These are phyloP conservation scores for Nannobrachium achirus DNA, from an alignment of 2,113 vertebrate species.

Conservation along the genomic window DNA sequence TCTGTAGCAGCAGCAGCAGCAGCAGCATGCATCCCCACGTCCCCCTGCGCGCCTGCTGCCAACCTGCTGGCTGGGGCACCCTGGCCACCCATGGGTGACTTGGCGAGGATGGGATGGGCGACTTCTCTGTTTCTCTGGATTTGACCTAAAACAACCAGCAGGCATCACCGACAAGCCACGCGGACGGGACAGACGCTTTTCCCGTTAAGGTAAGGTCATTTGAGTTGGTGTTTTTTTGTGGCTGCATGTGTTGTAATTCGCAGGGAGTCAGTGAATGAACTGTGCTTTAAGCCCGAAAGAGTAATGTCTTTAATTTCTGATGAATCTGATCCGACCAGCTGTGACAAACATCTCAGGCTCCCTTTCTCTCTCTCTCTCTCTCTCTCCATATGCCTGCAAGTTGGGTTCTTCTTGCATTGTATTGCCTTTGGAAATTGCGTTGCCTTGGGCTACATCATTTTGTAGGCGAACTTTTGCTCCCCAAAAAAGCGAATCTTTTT, in stretches of 20 bases:
- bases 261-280: no score
- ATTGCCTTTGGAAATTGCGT: no score
- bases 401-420: not conserved
- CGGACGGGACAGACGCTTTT: slow-evolving; percentile 52
- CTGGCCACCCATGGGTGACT: slow-evolving; percentile 37
- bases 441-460: no score
- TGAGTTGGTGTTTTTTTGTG: not conserved
- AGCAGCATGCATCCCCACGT: no score
- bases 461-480: no score
- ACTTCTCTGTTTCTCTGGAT: slow-evolving; percentile 48
- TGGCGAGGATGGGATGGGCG: slow-evolving; percentile 42
- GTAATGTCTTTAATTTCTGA: no score
- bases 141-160: slow-evolving; percentile 53
- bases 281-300: no score
- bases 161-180: no score
- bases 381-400: not conserved
- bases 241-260: not conserved
- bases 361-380: no score
- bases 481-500: no score
- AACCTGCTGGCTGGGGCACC: slow-evolving; percentile 15
- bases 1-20: slow-evolving; percentile 2
- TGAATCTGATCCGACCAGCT: no score
- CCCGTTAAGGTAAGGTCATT: not conserved
- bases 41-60: not conserved
- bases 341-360: not conserved